Evolutionary conservation across 1,140 invertebrate species (phyloP), one percentile per base, ranked within the genome.

Genomic region (Plodia interpunctella): DNA sequence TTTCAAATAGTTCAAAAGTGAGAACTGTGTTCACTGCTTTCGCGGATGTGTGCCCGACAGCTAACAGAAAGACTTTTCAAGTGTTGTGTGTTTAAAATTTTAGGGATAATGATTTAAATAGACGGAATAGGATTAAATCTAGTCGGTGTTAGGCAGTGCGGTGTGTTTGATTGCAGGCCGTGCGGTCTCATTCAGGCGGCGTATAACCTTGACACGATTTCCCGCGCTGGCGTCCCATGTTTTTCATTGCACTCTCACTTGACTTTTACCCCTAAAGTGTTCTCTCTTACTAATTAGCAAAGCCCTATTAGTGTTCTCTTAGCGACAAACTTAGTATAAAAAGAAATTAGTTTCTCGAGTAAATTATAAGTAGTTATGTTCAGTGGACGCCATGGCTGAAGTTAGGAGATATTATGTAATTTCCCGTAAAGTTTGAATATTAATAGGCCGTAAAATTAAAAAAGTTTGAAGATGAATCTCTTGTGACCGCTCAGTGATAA

Each of bases 181-280:
- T 71, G 76, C 72, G 70, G 68, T 76, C 62, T 74, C 74, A 72
- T 72, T 74, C 68, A 79, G 71, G 72, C 77, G 75, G 78, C 51
- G 61, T 60, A 74, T 85, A 80, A 87, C 84, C 84, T 88, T 88
- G 86, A 86, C 86, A 87, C 76, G 65, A 74, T 88, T 87, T 88
- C 80, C 83, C 86, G 86, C 86, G 83, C 76, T 84, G 70, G 73
- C 69, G 71, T 69, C 66, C 78, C 83, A 86, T 87, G 78, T 83
- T 84, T 83, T 78, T 78, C 64, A 74, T 81, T 86, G 79, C 82
- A 84, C 81, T 83, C 73, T 79, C 81, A 68, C 77, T 81, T 82
- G 82, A 84, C 78, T 80, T 81, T 83, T 79, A 69, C 68, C 75
- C 66, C 71, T 76, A 71, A 70, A 67, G 55, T 65, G 64, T 68